Evolutionary conservation across 1,140 invertebrate genomes (phyloP).

Genomic region (Zaprionus camerounensis): DNA sequence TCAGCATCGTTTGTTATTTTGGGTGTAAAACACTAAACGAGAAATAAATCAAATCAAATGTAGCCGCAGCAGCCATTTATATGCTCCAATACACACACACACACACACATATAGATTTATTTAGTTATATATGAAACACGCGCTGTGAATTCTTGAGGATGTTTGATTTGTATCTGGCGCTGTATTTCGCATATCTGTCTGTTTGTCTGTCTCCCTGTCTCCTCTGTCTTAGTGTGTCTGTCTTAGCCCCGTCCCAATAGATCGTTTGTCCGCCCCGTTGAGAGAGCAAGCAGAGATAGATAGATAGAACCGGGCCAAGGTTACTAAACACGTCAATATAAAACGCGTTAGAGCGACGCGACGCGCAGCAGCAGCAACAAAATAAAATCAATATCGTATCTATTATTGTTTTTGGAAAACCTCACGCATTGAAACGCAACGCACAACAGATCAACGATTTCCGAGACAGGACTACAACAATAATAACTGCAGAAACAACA

Average conservation of each 20-base stretch:
- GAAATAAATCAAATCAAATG: conserved; percentile 83
- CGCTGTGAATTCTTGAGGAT: conserved; percentile 75
- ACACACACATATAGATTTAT: conserved; percentile 7
- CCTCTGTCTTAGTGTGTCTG: conserved; percentile 26
- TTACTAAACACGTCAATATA: conserved; percentile 82
- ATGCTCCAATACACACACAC: conserved; percentile 47
- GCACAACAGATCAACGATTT: conserved; percentile 35
- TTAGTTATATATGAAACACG: conserved; percentile 44
- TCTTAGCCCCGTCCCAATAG: conserved; percentile 13
- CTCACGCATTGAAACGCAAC: conserved; percentile 32
- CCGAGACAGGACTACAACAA: conserved; percentile 41
- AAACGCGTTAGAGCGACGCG: conserved; percentile 65
- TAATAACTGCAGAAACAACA: background rate
- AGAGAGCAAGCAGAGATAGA: conserved; percentile 55
- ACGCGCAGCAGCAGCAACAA: conserved; percentile 36
- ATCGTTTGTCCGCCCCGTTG: conserved; percentile 37
- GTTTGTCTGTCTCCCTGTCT: conserved; percentile 31
- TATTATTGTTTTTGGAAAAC: conserved; percentile 35
- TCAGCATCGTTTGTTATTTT: conserved; percentile 78
- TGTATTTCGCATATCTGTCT: conserved; percentile 35
- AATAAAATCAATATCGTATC: conserved; percentile 41
- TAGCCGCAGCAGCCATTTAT: conserved; percentile 71
- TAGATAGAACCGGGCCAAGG: conserved; percentile 72
- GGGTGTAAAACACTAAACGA: conserved; percentile 81
- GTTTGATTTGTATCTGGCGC: conserved; percentile 70